A percentile compares a stretch with the other conserved stretches of the same genome.
phyloP scores from a whole-genome alignment of 1,140 invertebrate genomes.

The Drosophila oshimai region DNA sequence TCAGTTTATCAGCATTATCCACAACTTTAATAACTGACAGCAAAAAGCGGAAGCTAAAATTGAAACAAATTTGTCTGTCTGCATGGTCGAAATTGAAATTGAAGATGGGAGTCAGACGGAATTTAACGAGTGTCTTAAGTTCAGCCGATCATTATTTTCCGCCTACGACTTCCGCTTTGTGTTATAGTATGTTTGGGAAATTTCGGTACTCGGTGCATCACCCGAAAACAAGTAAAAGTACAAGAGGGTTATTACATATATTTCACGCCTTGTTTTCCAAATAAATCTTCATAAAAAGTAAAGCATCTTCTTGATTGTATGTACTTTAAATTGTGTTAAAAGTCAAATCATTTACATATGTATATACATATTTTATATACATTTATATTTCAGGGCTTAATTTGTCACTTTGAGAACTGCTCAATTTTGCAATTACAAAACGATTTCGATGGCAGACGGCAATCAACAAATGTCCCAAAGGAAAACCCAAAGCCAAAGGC shows the following conservation, averaged over 20 bases:
- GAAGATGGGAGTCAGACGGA: conserved; percentile 21
- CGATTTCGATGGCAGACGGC: conserved; percentile 44
- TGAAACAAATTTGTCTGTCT: conserved; percentile 35
- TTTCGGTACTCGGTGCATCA: background rate
- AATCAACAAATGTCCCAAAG: conserved; percentile 32
- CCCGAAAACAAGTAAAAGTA: background rate
- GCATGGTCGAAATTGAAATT: conserved; percentile 23
- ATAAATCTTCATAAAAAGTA: no score
- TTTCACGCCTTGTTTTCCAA: no score
- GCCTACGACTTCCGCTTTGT: conserved; percentile 28
- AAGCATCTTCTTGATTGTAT: no score
- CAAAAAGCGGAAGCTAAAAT: conserved; percentile 46
- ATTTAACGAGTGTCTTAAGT: conserved; percentile 14
- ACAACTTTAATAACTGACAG: conserved; percentile 16
- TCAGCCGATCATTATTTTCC: conserved; percentile 14
- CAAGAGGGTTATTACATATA: no score
- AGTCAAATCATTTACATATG: no score
- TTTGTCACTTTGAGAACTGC: conserved; percentile 2
- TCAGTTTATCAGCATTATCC: conserved; percentile 61
- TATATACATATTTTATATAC: background rate
- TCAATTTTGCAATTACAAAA: conserved; percentile 43
- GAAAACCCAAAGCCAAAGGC: conserved; percentile 1
- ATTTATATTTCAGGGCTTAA: background rate
- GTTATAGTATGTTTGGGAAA: background rate
- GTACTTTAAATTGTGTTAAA: no score